Base-by-base conservation (phyloP, 30 jellyfish, hydroid and myxozoan genomes). In the Chrysaora quinquecirrha region DNA sequence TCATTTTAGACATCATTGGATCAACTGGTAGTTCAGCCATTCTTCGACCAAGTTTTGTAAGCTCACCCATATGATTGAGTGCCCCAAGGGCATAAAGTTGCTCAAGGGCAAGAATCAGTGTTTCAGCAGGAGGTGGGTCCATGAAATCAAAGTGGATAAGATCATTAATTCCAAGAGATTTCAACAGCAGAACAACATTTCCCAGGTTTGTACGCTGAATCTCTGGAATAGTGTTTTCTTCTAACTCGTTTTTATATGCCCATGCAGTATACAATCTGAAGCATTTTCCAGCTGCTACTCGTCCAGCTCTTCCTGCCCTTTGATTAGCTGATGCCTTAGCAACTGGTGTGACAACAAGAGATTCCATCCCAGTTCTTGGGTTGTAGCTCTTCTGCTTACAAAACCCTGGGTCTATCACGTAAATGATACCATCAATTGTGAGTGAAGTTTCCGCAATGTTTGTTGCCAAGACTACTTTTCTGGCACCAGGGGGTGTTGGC, bases 41-140 rank as follows among this genome's bases (percentile, higher is more conserved):
- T 60, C 93, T 75, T 9, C 99, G 87, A 11, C 99, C 99, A 20
- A 90, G 88, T 56, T 95, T 95, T 25, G 99, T 95, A 30, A 95
- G 86, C 58, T 95, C 98, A 63, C 99, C 99, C 72, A 85, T 71
- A 71, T 95, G 99, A 71, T 95, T 95, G 63, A 95, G 70, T 10
- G 97, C 98, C 1, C 99, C 99, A 6, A 95, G 61, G 48, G 99
- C 99, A 75, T 95, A 95, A 89, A 95, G 78, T 77, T 95, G 99
- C 47, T 95, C 99, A 62, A 95, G 76, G 1, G 99, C 99, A 14
- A 89, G 80, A 65, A 95, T 95, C 63, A 95, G 66, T 14, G 99
- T 95, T 77, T 95, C 99, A 0, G 99, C 99, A 30, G 99, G 98
- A 11, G 99, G 99, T 16, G 99, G 99, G 56, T 95, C 99, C 99